These are phyloP conservation scores for Pharmacophagus antenor DNA, from an alignment of 2,888 invertebrate genomes.

Conservation along the genomic window DNA sequence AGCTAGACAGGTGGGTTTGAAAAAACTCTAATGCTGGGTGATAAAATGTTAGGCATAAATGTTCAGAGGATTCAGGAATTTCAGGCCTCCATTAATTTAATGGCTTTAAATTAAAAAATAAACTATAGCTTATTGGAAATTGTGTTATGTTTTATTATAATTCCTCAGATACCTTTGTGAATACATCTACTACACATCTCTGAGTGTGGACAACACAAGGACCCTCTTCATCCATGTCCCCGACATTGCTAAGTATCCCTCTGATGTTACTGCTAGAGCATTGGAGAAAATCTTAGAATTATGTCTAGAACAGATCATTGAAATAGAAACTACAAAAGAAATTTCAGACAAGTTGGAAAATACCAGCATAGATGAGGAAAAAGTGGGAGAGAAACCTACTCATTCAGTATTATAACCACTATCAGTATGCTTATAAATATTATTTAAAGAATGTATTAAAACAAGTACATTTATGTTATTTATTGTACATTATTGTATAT, in stretches of 20 bases:
- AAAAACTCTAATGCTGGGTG: too few species aligned
- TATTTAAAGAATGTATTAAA: background rate
- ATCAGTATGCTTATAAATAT: background rate
- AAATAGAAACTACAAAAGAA: conserved; percentile 38
- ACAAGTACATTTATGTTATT: background rate
- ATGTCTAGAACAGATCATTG: conserved; percentile 54
- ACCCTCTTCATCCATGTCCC: conserved; percentile 92
- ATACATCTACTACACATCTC: conserved; percentile 89
- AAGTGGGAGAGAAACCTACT: background rate
- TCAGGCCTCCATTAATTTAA: too few species aligned
- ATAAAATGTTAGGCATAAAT: too few species aligned
- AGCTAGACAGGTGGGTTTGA: too few species aligned
- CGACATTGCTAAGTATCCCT: conserved; percentile 81
- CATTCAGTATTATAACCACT: background rate
- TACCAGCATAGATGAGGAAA: conserved; percentile 31
- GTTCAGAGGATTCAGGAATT: too few species aligned
- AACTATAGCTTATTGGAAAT: background rate
- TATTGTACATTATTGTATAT: background rate
- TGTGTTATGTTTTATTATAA: background rate
- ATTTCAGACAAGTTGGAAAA: conserved; percentile 39
- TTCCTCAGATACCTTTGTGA: conserved; percentile 88
- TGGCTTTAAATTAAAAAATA: too few species aligned
- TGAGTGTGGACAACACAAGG: conserved; percentile 81
- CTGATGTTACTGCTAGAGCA: conserved; percentile 80
- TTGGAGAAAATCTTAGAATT: conserved; percentile 58